Evolutionary conservation across 23 tunicate species (phyloP).

Genomic region (Halocynthia aurantium): DNA sequence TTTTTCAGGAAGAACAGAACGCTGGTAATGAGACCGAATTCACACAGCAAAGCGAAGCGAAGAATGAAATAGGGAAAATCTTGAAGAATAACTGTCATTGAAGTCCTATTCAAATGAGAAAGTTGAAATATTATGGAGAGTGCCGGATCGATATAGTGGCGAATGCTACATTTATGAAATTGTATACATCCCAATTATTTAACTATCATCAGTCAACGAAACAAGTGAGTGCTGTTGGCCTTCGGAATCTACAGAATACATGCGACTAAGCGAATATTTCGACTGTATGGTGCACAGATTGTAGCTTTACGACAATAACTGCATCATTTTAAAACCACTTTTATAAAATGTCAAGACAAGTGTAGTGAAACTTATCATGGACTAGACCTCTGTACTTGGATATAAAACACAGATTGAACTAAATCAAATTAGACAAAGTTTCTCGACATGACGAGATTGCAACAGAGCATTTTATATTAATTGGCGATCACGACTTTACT

Average conservation of each 20-base stretch:
- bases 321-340: background rate
- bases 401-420: too few relatives aligned
- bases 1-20: constrained; percentile 64
- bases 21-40: constrained; percentile 31
- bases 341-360: too few relatives aligned
- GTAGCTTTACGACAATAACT: constrained; percentile 24
- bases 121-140: background rate
- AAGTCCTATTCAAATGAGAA: constrained; percentile 23
- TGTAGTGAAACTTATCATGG: background rate
- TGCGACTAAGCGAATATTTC: too few relatives aligned
- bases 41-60: constrained; percentile 36
- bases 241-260: too few relatives aligned
- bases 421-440: background rate
- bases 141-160: background rate
- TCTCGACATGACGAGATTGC: too few relatives aligned
- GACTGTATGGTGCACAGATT: background rate
- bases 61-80: constrained; percentile 77
- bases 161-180: background rate
- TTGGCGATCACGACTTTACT: background rate
- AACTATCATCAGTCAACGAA: too few relatives aligned
- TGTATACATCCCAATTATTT: too few relatives aligned
- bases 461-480: background rate
- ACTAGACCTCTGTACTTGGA: background rate
- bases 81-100: constrained; percentile 32
- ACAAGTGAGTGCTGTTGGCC: too few relatives aligned